Percentiles rank a stretch among this genome's conserved stretches.
Evolutionary conservation across 53 echinoderm and acorn worm species (phyloP).

Genomic region (Crossaster papposus): DNA sequence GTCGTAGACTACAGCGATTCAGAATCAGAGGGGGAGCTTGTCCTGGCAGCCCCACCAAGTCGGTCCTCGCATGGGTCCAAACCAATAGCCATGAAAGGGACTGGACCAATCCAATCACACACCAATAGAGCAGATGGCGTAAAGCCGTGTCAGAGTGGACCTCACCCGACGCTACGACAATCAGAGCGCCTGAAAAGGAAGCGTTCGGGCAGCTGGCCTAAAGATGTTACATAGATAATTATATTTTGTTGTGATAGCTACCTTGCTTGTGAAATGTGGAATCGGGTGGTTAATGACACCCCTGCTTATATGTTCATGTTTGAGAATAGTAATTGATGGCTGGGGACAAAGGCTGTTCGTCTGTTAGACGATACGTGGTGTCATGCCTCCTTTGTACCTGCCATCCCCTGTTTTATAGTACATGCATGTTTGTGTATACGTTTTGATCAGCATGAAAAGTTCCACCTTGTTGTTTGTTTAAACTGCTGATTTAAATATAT

Average conservation of each 20-base stretch:
- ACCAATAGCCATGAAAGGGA: not conserved
- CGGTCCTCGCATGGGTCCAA: not conserved
- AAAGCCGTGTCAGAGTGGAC: no score
- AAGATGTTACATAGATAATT: slow-evolving; percentile 7
- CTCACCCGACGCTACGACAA: not conserved
- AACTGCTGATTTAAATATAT: not conserved
- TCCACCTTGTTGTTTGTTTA: not conserved
- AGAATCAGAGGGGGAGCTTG: slow-evolving; percentile 1
- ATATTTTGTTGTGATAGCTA: not conserved
- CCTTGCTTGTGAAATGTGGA: not conserved
- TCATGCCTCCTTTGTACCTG: slow-evolving; percentile 29
- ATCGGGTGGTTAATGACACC: not conserved
- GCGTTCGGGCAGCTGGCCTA: slow-evolving; percentile 31
- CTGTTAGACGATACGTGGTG: slow-evolving; percentile 5
- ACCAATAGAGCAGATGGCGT: not conserved
- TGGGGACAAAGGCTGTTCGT: no score
- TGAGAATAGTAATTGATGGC: no score
- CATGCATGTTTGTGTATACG: no score
- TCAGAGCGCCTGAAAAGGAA: slow-evolving; percentile 21
- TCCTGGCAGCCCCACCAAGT: not conserved
- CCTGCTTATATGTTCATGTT: not conserved
- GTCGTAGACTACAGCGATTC: slow-evolving; percentile 1
- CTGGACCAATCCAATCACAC: not conserved
- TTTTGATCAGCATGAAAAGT: not conserved
- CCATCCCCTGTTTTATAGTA: not conserved